A percentile compares a stretch with the other conserved stretches of the same genome.
phyloP scores from a whole-genome alignment of 2,797 vertebrate genomes.

The Glyptemys insculpta region DNA sequence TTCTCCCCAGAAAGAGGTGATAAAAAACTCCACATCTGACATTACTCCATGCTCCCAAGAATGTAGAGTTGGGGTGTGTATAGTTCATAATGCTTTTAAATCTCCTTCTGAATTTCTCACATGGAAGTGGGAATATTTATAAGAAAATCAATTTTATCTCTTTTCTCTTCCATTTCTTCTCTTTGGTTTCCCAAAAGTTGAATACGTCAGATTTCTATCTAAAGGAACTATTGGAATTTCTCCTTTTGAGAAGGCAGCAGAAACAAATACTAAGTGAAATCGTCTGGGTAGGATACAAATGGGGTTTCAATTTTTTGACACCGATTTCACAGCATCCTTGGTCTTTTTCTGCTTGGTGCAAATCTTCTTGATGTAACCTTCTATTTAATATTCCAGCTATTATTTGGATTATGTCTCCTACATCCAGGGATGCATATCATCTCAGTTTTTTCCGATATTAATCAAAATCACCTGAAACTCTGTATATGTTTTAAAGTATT shows the following conservation, averaged over 20 bases:
- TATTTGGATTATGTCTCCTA: background rate
- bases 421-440: background rate
- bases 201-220: background rate
- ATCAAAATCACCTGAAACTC: background rate
- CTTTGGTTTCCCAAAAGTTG: background rate
- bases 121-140: background rate
- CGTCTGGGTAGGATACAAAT: background rate
- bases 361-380: background rate
- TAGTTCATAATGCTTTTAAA: background rate
- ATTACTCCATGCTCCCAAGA: background rate
- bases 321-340: background rate
- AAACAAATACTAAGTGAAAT: background rate
- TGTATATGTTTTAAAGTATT: background rate
- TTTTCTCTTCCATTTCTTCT: background rate
- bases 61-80: background rate
- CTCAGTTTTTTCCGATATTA: background rate
- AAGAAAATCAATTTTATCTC: background rate
- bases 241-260: background rate
- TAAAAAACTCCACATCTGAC: background rate
- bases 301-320: background rate
- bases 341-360: accelerated
- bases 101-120: background rate
- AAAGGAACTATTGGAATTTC: background rate
- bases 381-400: background rate
- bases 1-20: background rate